These are phyloP conservation scores for Lissocephala sabroskyi DNA, from an alignment of 2,888 invertebrate genomes.

Conservation along the genomic window DNA sequence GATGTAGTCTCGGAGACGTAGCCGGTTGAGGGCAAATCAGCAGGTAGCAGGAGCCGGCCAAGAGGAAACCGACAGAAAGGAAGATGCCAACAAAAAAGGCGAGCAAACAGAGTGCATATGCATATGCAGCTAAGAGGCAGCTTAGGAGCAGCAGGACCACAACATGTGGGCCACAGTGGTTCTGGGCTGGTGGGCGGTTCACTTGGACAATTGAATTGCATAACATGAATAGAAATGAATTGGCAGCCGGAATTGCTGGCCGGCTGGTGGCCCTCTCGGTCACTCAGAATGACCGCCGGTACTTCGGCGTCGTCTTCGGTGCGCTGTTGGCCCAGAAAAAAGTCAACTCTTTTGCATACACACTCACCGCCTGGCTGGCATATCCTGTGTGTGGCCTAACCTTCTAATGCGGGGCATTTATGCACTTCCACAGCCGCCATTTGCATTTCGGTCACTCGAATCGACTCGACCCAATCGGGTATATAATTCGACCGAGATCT, in stretches of 20 bases:
- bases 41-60: constrained; percentile 6
- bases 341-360: constrained; percentile 37
- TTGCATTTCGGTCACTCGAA: constrained; percentile 22
- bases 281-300: too few species aligned
- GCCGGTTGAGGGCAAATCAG: not conserved
- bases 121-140: constrained; percentile 24
- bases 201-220: constrained; percentile 64
- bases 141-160: not conserved
- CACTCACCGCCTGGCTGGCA: not conserved
- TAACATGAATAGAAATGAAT: constrained; percentile 68
- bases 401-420: constrained; percentile 45
- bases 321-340: constrained; percentile 15
- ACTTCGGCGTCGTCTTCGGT: too few species aligned
- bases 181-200: constrained; percentile 7
- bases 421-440: constrained; percentile 34
- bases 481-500: too few species aligned
- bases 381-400: constrained; percentile 35
- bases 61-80: not conserved
- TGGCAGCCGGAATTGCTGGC: too few species aligned
- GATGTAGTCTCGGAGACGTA: too few species aligned
- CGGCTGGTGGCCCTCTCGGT: too few species aligned
- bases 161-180: not conserved
- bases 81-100: not conserved
- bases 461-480: too few species aligned
- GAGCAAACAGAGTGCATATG: constrained; percentile 34